A percentile compares a stretch with the other conserved stretches of the same genome.
Evolutionary conservation across 2,888 invertebrate genomes (phyloP).

Genomic region (Steinernema carpocapsae): DNA sequence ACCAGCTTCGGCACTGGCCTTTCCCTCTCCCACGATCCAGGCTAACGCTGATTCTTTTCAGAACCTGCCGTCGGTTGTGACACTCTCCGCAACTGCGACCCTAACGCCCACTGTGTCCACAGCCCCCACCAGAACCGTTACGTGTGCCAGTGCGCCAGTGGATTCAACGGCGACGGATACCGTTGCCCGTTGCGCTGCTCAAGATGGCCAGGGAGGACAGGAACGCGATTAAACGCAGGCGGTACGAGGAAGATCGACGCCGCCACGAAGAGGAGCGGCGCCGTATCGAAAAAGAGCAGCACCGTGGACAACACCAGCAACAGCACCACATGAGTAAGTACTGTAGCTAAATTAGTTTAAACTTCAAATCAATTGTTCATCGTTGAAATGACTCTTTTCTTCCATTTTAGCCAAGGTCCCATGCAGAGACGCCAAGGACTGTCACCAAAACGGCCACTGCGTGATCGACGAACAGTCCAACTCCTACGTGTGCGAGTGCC

Average conservation of each 20-base stretch:
- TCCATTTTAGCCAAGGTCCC: slow-evolving; percentile 29
- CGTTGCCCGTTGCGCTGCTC: slow-evolving; percentile 52
- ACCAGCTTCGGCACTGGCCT: slow-evolving; percentile 38
- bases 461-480: slow-evolving; percentile 65
- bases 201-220: neutral
- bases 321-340: neutral
- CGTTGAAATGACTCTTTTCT: no score
- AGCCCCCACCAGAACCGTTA: slow-evolving; percentile 70
- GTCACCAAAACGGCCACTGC: slow-evolving; percentile 71
- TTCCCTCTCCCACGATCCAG: no score
- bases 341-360: neutral
- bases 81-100: slow-evolving; percentile 70
- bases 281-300: neutral
- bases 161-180: slow-evolving; percentile 69
- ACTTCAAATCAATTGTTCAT: neutral
- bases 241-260: neutral
- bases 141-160: slow-evolving; percentile 61
- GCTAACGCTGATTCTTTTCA: neutral
- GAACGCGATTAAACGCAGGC: slow-evolving; percentile 9
- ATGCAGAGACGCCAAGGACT: slow-evolving; percentile 69
- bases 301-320: neutral
- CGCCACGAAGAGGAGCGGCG: slow-evolving; percentile 6
- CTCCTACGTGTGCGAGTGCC: slow-evolving; percentile 70
- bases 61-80: slow-evolving; percentile 57
- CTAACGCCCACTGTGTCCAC: slow-evolving; percentile 71